Evolutionary conservation across 2,888 invertebrate genomes (phyloP).

Genomic region (Pharmacophagus antenor): DNA sequence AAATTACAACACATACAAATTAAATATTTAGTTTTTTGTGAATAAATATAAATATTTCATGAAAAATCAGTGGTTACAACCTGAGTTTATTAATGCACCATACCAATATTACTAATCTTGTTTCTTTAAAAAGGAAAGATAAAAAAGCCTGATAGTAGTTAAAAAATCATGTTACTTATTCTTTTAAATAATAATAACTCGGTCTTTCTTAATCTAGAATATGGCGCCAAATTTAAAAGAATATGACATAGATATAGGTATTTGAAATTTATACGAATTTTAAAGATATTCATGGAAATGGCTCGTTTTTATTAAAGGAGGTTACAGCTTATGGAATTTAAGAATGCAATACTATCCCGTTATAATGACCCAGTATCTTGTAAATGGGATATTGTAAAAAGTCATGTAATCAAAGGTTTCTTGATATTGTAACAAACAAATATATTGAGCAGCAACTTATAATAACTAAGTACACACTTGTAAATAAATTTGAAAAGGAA

Average conservation of each 20-base stretch:
- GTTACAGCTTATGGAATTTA: not conserved
- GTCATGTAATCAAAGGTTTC: conserved; percentile 31
- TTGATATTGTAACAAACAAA: conserved; percentile 48
- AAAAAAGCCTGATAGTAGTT: not conserved
- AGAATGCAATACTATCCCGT: not conserved
- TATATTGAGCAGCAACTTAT: conserved; percentile 54
- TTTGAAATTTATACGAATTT: too few relatives aligned
- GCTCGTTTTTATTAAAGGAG: not conserved
- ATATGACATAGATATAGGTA: too few relatives aligned
- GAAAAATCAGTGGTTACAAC: not conserved
- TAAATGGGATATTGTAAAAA: not conserved
- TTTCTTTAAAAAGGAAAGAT: not conserved
- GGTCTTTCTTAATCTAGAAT: conserved; percentile 17
- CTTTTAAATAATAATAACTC: conserved; percentile 13
- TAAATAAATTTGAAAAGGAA: conserved; percentile 29
- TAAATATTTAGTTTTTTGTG: not conserved
- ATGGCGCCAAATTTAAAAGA: conserved; percentile 9
- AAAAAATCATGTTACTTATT: not conserved
- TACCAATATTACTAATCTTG: not conserved
- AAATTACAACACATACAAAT: not conserved
- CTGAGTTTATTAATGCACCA: conserved; percentile 8
- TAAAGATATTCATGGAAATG: too few relatives aligned
- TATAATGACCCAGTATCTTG: conserved; percentile 1
- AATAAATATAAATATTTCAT: conserved; percentile 3
- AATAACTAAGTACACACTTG: conserved; percentile 65